Evolutionary conservation across 2,888 invertebrate species (phyloP).

Genomic region (Mamestra brassicae): DNA sequence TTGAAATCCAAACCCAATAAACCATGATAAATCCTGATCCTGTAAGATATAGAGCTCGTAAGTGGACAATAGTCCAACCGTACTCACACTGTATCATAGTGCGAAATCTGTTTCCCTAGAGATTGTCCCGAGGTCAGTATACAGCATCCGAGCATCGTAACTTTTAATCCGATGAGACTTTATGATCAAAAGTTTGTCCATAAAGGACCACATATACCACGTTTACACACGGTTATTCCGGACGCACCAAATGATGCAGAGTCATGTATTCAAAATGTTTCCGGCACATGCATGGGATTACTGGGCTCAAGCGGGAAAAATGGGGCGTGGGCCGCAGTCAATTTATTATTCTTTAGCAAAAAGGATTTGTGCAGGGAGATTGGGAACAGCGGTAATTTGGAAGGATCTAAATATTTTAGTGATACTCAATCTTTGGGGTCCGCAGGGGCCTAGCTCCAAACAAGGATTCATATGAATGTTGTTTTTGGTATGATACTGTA

Average conservation of each 20-base stretch:
- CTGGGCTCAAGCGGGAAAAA: slow-evolving; percentile 62
- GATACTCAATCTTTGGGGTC: slow-evolving; percentile 11
- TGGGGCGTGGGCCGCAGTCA: slow-evolving; percentile 42
- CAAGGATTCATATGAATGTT: not conserved
- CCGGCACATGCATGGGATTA: slow-evolving; percentile 59
- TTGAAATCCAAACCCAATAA: not conserved
- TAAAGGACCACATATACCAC: slow-evolving; percentile 15
- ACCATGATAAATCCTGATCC: not conserved
- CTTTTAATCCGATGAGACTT: slow-evolving; percentile 19
- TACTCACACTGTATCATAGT: not conserved
- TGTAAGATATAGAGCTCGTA: not conserved
- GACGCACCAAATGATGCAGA: slow-evolving; percentile 57
- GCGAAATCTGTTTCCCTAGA: slow-evolving; percentile 17
- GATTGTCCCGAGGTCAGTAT: not conserved
- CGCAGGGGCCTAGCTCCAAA: not conserved
- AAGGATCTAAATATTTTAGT: slow-evolving; percentile 35
- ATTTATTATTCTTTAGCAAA: slow-evolving; percentile 53
- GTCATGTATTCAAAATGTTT: slow-evolving; percentile 57
- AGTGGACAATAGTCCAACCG: not conserved
- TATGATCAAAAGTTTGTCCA: slow-evolving; percentile 31
- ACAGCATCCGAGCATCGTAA: not conserved
- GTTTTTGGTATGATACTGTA: not conserved
- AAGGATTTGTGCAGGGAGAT: slow-evolving; percentile 30
- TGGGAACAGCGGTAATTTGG: slow-evolving; percentile 17
- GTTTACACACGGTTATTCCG: slow-evolving; percentile 49